Evolutionary conservation across 2,113 vertebrate species (phyloP).

Genomic region (Proteles cristata): DNA sequence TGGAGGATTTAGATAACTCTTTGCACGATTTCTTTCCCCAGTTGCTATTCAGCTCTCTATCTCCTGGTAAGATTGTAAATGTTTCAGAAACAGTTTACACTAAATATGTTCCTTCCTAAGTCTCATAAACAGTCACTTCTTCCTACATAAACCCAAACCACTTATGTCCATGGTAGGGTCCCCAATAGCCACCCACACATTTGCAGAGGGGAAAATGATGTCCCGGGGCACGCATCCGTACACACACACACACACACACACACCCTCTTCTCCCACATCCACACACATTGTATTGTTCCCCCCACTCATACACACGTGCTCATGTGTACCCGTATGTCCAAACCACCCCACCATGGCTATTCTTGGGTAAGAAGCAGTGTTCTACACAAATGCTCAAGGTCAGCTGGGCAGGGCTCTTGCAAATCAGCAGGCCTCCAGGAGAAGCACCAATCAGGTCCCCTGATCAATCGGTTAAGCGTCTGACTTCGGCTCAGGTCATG

Average conservation of each 20-base stretch:
- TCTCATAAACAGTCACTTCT: constrained; percentile 58
- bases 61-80: constrained; percentile 67
- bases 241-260: not conserved
- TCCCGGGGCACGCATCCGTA: not conserved
- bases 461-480: no score
- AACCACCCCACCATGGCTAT: not conserved
- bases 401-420: not conserved
- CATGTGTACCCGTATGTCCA: no score
- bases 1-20: not conserved
- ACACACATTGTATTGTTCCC: not conserved
- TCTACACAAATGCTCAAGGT: not conserved
- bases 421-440: not conserved
- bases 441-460: not conserved
- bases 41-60: not conserved
- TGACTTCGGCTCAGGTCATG: no score
- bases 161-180: not conserved
- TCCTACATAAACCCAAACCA: constrained; percentile 53
- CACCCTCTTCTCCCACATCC: not conserved
- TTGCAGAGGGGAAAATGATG: not conserved
- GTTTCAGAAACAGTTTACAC: constrained; percentile 68
- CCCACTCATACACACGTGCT: accelerated
- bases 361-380: not conserved
- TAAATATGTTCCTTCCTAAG: constrained; percentile 50
- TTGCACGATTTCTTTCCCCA: constrained; percentile 1
- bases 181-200: constrained; percentile 57